Base-by-base conservation (phyloP, 2,888 invertebrate species). In the Drosophila lutescens region DNA sequence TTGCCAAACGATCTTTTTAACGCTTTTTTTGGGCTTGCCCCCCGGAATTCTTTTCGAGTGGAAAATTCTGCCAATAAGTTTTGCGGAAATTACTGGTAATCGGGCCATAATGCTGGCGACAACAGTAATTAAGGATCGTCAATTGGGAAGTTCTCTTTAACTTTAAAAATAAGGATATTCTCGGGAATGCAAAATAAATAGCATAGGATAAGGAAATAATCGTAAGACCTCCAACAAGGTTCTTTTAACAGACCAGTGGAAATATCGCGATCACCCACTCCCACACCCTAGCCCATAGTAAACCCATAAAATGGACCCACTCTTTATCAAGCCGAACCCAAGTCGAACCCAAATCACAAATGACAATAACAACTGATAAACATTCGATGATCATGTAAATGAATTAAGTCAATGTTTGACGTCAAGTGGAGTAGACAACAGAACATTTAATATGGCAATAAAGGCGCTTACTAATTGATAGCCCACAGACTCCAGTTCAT, bases 361-460 rank as follows among this genome's bases (percentile, higher is more conserved):
- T 36, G 49, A 61, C 40, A 59, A 49, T 20, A 58, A 40, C 26
- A 49, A 43, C 17, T 36, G 62, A 46, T 51, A 51, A 69, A 65
- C 59, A 44, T 32, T 76, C 76, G 69, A 85, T 85, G 77, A 78
- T 79, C 85, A 80, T 79, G 87, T 73, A 77, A 86, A 85, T 86
- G 71, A 62, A 74, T 68, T 63, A 56, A 51, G 71, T 75, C 72
- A 73, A 74, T 70, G 71, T 70, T 68, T 63, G 63, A 78, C 75
- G 79, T 62, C 60, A 72, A 79, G 80, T 84, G 77, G 61, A 77
- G 76, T 54, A 75, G 82, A 81, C 74, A 84, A 81, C 84, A 86
- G 74, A 80, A 71, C 71, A 76, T 79, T 86, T 84, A 82, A 86
- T 86, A 87, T 82, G 67, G 53, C 50, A 70, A 80, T 86, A 85